A percentile compares a stretch with the other conserved stretches of the same genome.
Evolutionary conservation across 1,140 invertebrate species (phyloP).

Genomic region (Diachasmimorpha longicaudata): DNA sequence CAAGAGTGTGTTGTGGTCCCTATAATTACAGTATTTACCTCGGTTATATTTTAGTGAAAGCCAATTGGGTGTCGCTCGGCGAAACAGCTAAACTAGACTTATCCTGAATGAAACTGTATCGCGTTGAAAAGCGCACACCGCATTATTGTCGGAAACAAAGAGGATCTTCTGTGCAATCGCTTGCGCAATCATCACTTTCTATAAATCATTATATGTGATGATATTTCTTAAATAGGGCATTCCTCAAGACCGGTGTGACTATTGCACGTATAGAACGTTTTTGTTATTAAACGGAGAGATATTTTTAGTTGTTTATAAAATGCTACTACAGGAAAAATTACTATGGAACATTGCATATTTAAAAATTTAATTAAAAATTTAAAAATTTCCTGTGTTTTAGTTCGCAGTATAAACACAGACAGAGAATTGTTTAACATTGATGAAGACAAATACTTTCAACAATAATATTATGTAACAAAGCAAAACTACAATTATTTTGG

Average conservation of each 20-base stretch:
- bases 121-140: background rate
- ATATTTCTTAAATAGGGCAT: background rate
- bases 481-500: no score
- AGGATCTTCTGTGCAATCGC: background rate
- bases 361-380: no score
- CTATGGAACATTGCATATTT: no score
- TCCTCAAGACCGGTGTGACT: background rate
- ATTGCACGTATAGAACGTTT: background rate
- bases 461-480: no score
- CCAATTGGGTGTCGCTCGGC: background rate
- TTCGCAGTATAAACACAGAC: no score
- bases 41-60: background rate
- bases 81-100: background rate
- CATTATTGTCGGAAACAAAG: background rate
- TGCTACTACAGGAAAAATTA: no score
- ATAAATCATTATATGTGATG: background rate
- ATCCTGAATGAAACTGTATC: background rate
- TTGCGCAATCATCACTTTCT: slow-evolving; percentile 8
- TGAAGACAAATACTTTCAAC: no score
- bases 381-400: no score
- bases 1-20: background rate
- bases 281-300: background rate
- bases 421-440: no score
- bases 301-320: no score
- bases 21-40: background rate